These are phyloP conservation scores for Temnothorax rugatulus DNA, from an alignment of 2,888 invertebrate species.

Conservation along the genomic window DNA sequence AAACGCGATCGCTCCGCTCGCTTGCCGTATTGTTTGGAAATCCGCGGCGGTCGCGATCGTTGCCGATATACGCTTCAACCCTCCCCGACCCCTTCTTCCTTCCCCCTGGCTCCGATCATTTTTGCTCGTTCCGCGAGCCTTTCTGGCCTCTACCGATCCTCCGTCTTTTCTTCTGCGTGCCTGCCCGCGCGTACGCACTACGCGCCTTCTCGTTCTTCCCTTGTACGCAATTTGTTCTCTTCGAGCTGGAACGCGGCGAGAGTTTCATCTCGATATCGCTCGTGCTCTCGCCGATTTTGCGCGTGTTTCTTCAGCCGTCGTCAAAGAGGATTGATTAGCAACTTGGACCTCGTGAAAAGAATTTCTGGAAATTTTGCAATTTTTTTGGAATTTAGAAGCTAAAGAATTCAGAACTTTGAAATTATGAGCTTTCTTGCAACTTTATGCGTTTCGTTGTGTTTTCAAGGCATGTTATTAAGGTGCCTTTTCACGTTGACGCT, in stretches of 20 bases:
- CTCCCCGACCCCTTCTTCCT: constrained; percentile 35
- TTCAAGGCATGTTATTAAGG: neutral
- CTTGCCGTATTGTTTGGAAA: constrained; percentile 84
- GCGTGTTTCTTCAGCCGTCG: neutral
- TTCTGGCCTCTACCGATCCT: constrained; percentile 53
- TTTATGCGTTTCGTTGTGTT: neutral
- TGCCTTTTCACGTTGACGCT: no score
- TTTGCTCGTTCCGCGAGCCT: constrained; percentile 74
- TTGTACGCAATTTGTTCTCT: constrained; percentile 84
- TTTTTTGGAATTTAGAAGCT: neutral
- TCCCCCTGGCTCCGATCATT: constrained; percentile 64
- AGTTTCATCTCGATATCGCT: constrained; percentile 46
- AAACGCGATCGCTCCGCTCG: constrained; percentile 28
- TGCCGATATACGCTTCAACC: constrained; percentile 69
- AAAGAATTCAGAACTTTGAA: neutral
- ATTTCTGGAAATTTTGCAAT: neutral
- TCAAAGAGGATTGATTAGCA: neutral
- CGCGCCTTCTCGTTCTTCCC: constrained; percentile 66
- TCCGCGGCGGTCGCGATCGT: constrained; percentile 81
- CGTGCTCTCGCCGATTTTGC: neutral
- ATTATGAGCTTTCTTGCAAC: neutral
- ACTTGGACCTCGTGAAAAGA: neutral
- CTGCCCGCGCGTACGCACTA: constrained; percentile 62
- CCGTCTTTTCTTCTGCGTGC: constrained; percentile 73
- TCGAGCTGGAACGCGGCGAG: constrained; percentile 72